Evolutionary conservation across 2,888 invertebrate species (phyloP), one percentile per base, ranked within the genome.

Genomic region (Branchipolynoe longqiensis): DNA sequence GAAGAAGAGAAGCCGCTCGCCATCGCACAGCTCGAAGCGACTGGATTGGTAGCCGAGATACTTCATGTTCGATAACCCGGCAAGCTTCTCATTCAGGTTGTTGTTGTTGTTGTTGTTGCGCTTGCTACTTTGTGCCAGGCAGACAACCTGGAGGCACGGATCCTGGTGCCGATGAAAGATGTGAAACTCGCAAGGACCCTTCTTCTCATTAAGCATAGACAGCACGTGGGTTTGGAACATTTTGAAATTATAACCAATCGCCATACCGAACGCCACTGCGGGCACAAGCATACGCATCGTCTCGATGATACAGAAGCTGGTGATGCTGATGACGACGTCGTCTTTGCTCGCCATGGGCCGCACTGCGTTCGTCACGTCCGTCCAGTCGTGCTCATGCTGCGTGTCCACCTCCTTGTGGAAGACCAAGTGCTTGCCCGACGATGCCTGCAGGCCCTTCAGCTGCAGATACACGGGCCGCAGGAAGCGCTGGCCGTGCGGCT

Each of bases 391-490:
- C 28, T 64, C 84, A 36, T 62, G 40, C n/a, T 84, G 69, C 2
- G 36, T 28, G 22, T 84, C 84, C 8, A 84, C 84, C 25, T 84
- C 84, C 33, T 84, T 84, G 84, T 84, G 84, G 84, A 84, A 84
- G 28, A 84, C 73, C 41, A 84, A 33, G 2, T 73, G 73, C 33
- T 62, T 64, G 0, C 48, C 48, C 6, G 64, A 14, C 0, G 41
- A 18, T 18, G 56, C 28, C 31, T 84, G 69, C 1, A 48, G 69
- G 8, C 69, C 69, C 54, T 84, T 84, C 84, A 84, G 69, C 69
- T 84, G 62, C 54, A 84, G 36, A 36, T 48, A 84, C 18, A 84
- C 41, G 4, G 84, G 84, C 8, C 84, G 64, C n/a, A 84, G 69
- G 31, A 84, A 84, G 12, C 33, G 41, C 62, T 62, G 69, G 18